Base-by-base conservation (phyloP, 2,113 vertebrate species). In the Orycteropus afer region DNA sequence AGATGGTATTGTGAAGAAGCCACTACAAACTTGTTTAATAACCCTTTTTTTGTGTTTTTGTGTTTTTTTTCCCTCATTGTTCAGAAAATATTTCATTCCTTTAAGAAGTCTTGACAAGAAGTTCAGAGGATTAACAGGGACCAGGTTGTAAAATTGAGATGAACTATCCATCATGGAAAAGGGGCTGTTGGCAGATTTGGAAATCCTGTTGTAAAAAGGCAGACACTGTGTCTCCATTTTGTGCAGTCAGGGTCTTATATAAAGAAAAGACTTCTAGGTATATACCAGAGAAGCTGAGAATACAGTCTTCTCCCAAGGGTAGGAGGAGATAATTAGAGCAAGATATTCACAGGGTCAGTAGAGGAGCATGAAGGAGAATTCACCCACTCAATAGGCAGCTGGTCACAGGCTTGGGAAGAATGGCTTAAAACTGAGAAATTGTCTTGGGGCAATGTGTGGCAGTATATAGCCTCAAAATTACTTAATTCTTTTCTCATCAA, bases 41-140 rank as follows among this genome's bases (percentile, higher is more conserved):
- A 85, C 65, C 78, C 84, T 77, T 93, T 25, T 77, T 84, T 94
- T 95, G 53, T 87, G 80, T 94, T 86, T 95, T 57, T 90, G 80
- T 51, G 77, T 12, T 57, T 80, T 67, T 37, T 61, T 22, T 40
- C 32, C 61, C 23, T 61, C 55, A 88, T n/a, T 83, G 86, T 93
- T 94, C 81, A 92, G 94, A 92, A 93, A 84, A 81, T 25, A 90
- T 59, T 86, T 95, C 65, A 83, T 71, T 11, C 78, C 45, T 86
- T 87, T 80, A 78, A 91, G 69, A 49, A 91, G 34, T 57, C 67
- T 29, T 88, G 81, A 84, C 85, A 85, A 93, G 92, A 93, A 79
- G 67, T 84, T 77, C 15, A 23, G 94, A 86, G 57, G 53, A 55
- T 92, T 88, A 93, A 57, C 59, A 90, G 71, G 87, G 63, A 73